Evolutionary conservation across 2,888 invertebrate genomes (phyloP).

Genomic region (Mesoligia furuncula): DNA sequence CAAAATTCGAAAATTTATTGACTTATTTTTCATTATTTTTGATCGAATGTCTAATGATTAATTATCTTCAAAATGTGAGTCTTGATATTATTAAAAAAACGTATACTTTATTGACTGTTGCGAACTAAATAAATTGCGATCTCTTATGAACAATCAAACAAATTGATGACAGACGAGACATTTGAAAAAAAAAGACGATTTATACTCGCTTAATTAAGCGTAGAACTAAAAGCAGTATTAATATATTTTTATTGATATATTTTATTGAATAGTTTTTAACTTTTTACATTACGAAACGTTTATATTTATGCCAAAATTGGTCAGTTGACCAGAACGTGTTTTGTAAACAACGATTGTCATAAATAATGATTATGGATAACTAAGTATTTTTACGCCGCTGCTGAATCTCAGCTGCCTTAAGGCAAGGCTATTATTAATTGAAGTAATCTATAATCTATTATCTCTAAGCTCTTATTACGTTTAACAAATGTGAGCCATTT

Average conservation of each 20-base stretch:
- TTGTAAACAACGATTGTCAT: slow-evolving; percentile 28
- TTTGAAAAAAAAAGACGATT: slow-evolving; percentile 29
- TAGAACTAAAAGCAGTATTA: slow-evolving; percentile 41
- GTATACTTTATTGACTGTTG: slow-evolving; percentile 35
- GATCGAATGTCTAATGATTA: slow-evolving; percentile 5
- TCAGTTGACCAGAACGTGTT: slow-evolving; percentile 17
- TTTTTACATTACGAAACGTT: slow-evolving; percentile 16
- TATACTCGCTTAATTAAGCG: slow-evolving; percentile 22
- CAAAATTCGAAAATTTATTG: slow-evolving; percentile 31
- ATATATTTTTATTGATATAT: slow-evolving; percentile 31
- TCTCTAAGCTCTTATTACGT: slow-evolving; percentile 63
- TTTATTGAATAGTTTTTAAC: slow-evolving; percentile 10
- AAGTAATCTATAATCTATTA: slow-evolving; percentile 69
- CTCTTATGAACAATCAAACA: slow-evolving; percentile 47
- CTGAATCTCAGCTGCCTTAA: slow-evolving; percentile 36
- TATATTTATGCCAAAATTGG: slow-evolving; percentile 14
- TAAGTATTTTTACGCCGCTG: slow-evolving; percentile 41
- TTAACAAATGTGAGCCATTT: slow-evolving; percentile 61
- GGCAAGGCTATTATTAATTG: slow-evolving; percentile 64
- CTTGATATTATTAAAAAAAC: slow-evolving; percentile 32
- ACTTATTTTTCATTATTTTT: slow-evolving; percentile 8
- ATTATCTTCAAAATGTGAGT: slow-evolving; percentile 20
- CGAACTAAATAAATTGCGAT: slow-evolving; percentile 50
- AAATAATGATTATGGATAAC: slow-evolving; percentile 20
- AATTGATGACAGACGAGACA: slow-evolving; percentile 47